Base-by-base conservation (phyloP, 2,888 invertebrate species). In the Tipula confusa region DNA sequence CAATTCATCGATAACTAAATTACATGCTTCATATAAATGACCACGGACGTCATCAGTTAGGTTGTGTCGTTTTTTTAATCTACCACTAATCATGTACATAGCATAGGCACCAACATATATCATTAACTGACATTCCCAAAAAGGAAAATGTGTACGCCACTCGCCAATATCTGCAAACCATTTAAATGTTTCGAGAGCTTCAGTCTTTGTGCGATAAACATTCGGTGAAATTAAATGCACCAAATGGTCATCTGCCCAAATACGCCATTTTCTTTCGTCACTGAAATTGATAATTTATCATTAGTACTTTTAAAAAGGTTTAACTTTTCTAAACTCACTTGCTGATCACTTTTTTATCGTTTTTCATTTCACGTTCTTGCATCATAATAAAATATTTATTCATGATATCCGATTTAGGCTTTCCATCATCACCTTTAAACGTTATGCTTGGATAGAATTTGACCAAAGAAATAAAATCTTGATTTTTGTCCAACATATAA, bases 141-240 rank as follows among this genome's bases (percentile, higher is more conserved):
- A 87, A 0, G 97, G 94, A 88, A 99, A 99, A 86, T 95, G 93
- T 84, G 95, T 92, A 84, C 95, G 93, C 99, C 99, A 99, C 85
- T 96, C 94, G 0, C 98, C 99, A 9, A 94, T 95, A 86, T 95
- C 91, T 3, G 97, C 96, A 89, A 99, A 99, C 95, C 98, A 97
- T 85, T 94, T 93, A 89, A 99, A 99, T 0, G 99, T 96, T 88
- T 97, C 94, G 28, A 97, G 89, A 0, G 99, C 93, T 90, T 99
- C 99, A 0, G 91, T 90, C 0, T 92, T 89, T 0, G 96, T 96
- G 84, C 98, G 93, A 88, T 99, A 99, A 33, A 98, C 97, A 89
- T 99, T 99, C 0, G 99, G 99, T 0, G 99, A 98, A 38, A 99
- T 91, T 0, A 94, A 93, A 88, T 98, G 99, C 0, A 99, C 98